Percentiles rank a stretch among this genome's conserved stretches.
Evolutionary conservation across 2,888 invertebrate genomes (phyloP).

Genomic region (Matsumyia berberina): DNA sequence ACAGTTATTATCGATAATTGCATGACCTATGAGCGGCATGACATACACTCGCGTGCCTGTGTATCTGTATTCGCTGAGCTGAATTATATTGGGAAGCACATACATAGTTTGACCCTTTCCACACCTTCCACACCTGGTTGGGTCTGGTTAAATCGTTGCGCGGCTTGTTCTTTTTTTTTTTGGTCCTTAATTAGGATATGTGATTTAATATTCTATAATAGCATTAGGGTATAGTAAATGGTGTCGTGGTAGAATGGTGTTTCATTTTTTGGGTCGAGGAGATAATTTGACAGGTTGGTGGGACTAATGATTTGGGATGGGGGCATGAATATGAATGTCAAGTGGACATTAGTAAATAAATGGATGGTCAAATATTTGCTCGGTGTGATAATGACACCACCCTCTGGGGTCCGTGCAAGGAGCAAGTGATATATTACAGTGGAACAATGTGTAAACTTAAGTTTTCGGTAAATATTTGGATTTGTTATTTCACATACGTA

Average conservation of each 20-base stretch:
- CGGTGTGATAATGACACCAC: slow-evolving; percentile 64
- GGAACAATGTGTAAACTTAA: slow-evolving; percentile 16
- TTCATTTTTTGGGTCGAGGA: slow-evolving; percentile 34
- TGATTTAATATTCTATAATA: slow-evolving; percentile 71
- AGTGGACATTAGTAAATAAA: slow-evolving; percentile 34
- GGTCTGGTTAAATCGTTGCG: slow-evolving; percentile 67
- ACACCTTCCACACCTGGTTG: slow-evolving; percentile 61
- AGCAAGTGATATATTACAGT: slow-evolving; percentile 55
- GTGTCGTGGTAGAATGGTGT: slow-evolving; percentile 17
- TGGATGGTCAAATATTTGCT: slow-evolving; percentile 56
- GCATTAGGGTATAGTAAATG: slow-evolving; percentile 18
- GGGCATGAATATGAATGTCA: slow-evolving; percentile 26
- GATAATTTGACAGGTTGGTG: slow-evolving; percentile 36
- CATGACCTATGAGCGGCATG: slow-evolving; percentile 67
- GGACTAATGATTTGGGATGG: slow-evolving; percentile 47
- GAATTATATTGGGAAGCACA: slow-evolving; percentile 24
- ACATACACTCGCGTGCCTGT: slow-evolving; percentile 35
- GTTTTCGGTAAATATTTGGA: slow-evolving; percentile 39
- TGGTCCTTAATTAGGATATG: slow-evolving; percentile 63
- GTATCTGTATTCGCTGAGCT: slow-evolving; percentile 30
- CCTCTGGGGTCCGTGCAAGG: neutral
- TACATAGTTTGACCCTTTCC: slow-evolving; percentile 71
- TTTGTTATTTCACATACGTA: neutral
- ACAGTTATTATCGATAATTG: slow-evolving; percentile 68
- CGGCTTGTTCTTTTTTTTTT: slow-evolving; percentile 31